Conservation (phyloP, 2,888 invertebrate genomes). For the Hedychridium roseum region DNA sequence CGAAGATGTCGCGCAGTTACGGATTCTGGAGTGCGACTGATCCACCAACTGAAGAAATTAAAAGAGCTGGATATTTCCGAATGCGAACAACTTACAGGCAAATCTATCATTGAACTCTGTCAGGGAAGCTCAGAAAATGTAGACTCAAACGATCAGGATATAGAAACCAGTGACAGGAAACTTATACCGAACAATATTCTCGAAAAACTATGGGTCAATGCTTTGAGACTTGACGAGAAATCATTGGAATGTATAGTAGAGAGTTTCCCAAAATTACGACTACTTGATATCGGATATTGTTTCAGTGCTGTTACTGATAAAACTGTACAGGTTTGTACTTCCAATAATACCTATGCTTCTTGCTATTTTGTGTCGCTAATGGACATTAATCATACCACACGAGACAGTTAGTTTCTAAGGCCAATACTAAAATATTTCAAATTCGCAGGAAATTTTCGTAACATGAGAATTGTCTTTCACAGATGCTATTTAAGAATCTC, state of each 20-base stretch:
- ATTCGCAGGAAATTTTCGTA: no score
- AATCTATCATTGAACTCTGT: slow-evolving; percentile 68
- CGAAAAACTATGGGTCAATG: slow-evolving; percentile 68
- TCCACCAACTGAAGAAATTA: slow-evolving; percentile 68
- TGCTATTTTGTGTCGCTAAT: no score
- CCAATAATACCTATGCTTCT: neutral
- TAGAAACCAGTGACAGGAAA: neutral
- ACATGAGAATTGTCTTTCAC: no score
- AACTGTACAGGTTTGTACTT: slow-evolving; percentile 62
- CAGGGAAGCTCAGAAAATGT: slow-evolving; percentile 18
- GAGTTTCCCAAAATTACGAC: slow-evolving; percentile 68
- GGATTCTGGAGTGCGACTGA: slow-evolving; percentile 68
- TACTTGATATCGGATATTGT: slow-evolving; percentile 74
- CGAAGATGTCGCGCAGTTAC: slow-evolving; percentile 73
- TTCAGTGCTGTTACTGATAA: slow-evolving; percentile 76
- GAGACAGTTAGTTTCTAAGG: no score
- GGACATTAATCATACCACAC: no score
- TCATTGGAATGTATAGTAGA: slow-evolving; percentile 71
- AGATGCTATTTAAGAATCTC: slow-evolving; percentile 74
- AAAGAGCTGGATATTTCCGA: slow-evolving; percentile 73
- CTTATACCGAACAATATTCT: slow-evolving; percentile 63
- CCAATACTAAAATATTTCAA: no score
- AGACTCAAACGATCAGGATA: slow-evolving; percentile 13
- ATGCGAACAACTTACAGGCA: slow-evolving; percentile 72
- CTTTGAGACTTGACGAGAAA: slow-evolving; percentile 71